Percentiles rank a stretch among this genome's conserved stretches.
These are phyloP conservation scores for Zele albiditarsus DNA, from an alignment of 2,888 invertebrate species.

Conservation along the genomic window DNA sequence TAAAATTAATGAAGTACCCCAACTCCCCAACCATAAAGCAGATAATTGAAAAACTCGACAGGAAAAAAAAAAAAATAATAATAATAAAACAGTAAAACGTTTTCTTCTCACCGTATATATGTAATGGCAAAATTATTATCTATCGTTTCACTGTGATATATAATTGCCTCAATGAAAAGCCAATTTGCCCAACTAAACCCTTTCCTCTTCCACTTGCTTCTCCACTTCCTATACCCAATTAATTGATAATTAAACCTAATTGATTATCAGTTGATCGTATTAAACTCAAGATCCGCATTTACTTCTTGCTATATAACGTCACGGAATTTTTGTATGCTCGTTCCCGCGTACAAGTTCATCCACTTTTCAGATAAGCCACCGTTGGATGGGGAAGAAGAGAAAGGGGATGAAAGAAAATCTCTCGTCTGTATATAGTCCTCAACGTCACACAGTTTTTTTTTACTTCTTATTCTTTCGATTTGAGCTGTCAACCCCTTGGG, in stretches of 20 bases:
- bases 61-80: neutral
- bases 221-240: conserved; percentile 19
- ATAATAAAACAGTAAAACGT: too few species aligned
- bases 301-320: neutral
- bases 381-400: too few species aligned
- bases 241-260: conserved; percentile 43
- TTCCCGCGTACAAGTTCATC: conserved; percentile 24
- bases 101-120: neutral
- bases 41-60: neutral
- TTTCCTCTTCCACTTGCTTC: neutral
- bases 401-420: conserved; percentile 40
- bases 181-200: conserved; percentile 34
- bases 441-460: conserved; percentile 14
- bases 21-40: neutral
- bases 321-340: neutral
- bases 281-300: conserved; percentile 49
- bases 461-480: conserved; percentile 60
- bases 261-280: conserved; percentile 54
- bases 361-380: conserved; percentile 43
- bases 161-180: conserved; percentile 49
- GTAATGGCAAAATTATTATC: neutral
- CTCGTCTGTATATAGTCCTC: conserved; percentile 15
- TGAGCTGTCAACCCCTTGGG: conserved; percentile 65
- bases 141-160: neutral
- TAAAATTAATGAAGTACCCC: neutral